Evolutionary conservation across 2,888 invertebrate genomes (phyloP).

Genomic region (Lithosia quadra): DNA sequence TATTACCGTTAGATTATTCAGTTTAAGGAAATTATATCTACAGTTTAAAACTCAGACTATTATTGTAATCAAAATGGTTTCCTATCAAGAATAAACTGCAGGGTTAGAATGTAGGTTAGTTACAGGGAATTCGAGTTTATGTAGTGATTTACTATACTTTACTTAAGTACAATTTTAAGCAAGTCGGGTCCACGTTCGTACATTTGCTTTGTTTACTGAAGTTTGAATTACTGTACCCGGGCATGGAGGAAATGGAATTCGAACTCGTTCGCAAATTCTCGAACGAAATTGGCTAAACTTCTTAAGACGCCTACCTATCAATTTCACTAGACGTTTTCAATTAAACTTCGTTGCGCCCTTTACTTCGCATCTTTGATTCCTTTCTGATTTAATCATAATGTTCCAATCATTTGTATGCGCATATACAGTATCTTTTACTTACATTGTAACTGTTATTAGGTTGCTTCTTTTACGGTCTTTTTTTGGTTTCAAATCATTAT

Average conservation of each 20-base stretch:
- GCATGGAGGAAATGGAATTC: slow-evolving; percentile 63
- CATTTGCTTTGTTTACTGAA: slow-evolving; percentile 46
- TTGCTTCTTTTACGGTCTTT: background rate
- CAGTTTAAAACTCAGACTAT: background rate
- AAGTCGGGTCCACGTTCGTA: background rate
- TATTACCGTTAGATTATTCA: slow-evolving; percentile 5
- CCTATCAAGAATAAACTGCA: no score
- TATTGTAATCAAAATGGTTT: background rate
- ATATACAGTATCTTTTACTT: background rate
- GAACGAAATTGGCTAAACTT: slow-evolving; percentile 76
- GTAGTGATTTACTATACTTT: background rate
- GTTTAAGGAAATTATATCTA: background rate
- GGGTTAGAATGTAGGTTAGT: no score
- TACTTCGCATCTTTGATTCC: slow-evolving; percentile 46
- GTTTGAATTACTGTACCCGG: slow-evolving; percentile 57
- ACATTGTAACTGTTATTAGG: background rate
- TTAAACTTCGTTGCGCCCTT: slow-evolving; percentile 76
- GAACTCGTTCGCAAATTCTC: slow-evolving; percentile 64
- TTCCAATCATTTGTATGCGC: slow-evolving; percentile 27
- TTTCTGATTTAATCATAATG: slow-evolving; percentile 36
- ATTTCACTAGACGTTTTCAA: slow-evolving; percentile 81
- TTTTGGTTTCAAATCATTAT: background rate
- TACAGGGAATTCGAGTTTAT: background rate
- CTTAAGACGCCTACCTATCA: slow-evolving; percentile 71
- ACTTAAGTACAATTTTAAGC: slow-evolving; percentile 1